These are phyloP conservation scores for Leucozona laternaria DNA, from an alignment of 2,888 invertebrate species.

Conservation along the genomic window DNA sequence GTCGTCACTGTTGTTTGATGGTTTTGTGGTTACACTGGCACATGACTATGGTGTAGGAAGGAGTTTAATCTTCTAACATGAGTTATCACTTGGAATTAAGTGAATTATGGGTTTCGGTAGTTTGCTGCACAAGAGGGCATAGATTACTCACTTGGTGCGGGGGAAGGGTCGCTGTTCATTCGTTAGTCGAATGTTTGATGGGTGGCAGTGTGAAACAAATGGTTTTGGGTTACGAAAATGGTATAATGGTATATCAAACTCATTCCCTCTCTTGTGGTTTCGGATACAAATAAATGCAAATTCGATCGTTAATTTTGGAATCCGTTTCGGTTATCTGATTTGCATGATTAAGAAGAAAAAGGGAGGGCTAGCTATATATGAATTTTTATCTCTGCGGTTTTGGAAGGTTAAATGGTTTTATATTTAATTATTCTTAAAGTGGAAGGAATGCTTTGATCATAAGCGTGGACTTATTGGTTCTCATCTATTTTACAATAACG, in stretches of 20 bases:
- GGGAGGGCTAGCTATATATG: not conserved
- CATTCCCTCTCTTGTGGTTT: constrained; percentile 32
- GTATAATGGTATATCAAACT: constrained; percentile 13
- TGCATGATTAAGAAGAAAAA: constrained; percentile 30
- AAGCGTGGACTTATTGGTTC: not conserved
- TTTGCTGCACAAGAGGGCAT: constrained; percentile 48
- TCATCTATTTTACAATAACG: not conserved
- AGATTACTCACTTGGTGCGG: constrained; percentile 6
- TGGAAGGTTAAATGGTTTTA: not conserved
- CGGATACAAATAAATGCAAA: constrained; percentile 64
- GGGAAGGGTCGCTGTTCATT: not conserved
- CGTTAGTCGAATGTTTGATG: constrained; percentile 51
- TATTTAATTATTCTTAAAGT: not conserved
- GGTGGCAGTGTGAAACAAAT: constrained; percentile 57
- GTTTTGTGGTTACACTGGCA: constrained; percentile 58
- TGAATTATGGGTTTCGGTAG: constrained; percentile 74
- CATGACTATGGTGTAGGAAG: constrained; percentile 24
- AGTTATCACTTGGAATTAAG: constrained; percentile 75
- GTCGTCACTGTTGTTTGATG: constrained; percentile 70
- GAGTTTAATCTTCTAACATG: constrained; percentile 64
- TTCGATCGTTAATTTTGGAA: constrained; percentile 62
- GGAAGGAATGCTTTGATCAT: constrained; percentile 1
- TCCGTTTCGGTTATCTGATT: constrained; percentile 60
- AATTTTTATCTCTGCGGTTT: constrained; percentile 5
- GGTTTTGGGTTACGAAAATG: constrained; percentile 24